These are phyloP conservation scores for Glossophaga mutica DNA, from an alignment of 2,797 vertebrate species.

Conservation along the genomic window DNA sequence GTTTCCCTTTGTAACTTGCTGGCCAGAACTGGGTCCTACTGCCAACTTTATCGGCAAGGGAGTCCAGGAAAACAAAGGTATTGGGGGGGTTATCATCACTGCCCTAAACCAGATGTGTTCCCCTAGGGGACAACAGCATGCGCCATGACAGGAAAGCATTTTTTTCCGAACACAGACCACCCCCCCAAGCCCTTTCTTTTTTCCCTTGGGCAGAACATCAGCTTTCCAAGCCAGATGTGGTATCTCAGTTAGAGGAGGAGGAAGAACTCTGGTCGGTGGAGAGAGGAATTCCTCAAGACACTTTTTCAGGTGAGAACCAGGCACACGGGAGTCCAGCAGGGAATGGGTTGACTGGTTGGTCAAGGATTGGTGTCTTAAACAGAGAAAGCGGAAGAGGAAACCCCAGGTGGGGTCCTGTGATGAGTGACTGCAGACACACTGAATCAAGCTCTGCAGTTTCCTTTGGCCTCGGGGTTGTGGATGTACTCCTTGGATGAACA, in stretches of 20 bases:
- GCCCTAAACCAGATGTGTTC: neutral
- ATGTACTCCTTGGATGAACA: neutral
- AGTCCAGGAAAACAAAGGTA: neutral
- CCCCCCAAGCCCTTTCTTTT: conserved; percentile 55
- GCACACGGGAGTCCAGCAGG: neutral
- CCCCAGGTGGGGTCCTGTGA: no score
- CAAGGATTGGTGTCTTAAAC: neutral
- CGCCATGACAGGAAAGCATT: neutral
- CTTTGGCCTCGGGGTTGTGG: neutral
- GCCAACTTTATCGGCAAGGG: neutral
- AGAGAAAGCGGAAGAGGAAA: neutral
- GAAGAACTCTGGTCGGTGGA: conserved; percentile 64
- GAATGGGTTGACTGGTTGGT: neutral
- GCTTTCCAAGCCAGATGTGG: conserved; percentile 73
- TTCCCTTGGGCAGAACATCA: conserved; percentile 70
- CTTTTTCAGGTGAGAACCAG: conserved; percentile 67
- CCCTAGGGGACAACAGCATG: neutral
- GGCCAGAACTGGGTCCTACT: neutral
- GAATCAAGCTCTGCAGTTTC: neutral
- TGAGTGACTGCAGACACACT: neutral
- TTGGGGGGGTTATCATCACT: neutral
- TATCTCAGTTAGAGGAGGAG: conserved; percentile 72
- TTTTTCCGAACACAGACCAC: neutral
- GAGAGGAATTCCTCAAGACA: conserved; percentile 54
- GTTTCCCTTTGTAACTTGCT: neutral